phyloP scores from a whole-genome alignment of 2,888 invertebrate species.

The Sminthurinus aureus region DNA sequence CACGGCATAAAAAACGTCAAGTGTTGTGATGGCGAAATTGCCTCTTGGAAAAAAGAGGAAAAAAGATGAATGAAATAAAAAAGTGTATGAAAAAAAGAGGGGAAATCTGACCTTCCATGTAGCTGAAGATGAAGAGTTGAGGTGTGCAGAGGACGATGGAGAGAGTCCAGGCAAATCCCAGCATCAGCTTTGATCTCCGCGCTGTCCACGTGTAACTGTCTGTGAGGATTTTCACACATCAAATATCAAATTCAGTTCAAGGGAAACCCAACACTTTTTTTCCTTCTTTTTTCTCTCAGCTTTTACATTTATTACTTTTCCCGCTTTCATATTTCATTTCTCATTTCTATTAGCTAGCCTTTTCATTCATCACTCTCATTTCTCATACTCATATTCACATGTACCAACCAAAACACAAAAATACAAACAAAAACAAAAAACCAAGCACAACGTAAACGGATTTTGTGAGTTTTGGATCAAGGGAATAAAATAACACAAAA shows the following conservation, averaged over 20 bases:
- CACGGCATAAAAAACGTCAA: too few relatives aligned
- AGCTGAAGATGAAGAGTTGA: conserved; percentile 65
- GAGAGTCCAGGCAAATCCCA: conserved; percentile 68
- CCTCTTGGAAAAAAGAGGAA: too few relatives aligned
- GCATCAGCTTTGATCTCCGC: conserved; percentile 68
- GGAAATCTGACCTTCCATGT: conserved; percentile 47
- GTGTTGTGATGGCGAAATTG: too few relatives aligned
- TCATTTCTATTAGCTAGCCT: not conserved
- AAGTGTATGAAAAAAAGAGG: too few relatives aligned
- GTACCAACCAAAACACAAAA: too few relatives aligned
- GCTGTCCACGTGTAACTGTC: conserved; percentile 68
- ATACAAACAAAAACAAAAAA: too few relatives aligned
- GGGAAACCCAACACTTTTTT: not conserved
- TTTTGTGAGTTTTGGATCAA: too few relatives aligned
- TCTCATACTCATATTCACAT: too few relatives aligned
- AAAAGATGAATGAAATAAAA: too few relatives aligned
- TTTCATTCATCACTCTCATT: not conserved
- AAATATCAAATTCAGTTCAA: not conserved
- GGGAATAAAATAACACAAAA: too few relatives aligned
- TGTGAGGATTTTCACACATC: not conserved
- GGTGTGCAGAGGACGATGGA: conserved; percentile 69
- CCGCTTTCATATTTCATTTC: not conserved
- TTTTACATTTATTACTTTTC: not conserved
- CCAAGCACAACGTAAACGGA: too few relatives aligned
- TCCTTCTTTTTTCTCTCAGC: not conserved